Base-by-base conservation (phyloP, 2,797 vertebrate genomes). In the Salmo trutta region DNA sequence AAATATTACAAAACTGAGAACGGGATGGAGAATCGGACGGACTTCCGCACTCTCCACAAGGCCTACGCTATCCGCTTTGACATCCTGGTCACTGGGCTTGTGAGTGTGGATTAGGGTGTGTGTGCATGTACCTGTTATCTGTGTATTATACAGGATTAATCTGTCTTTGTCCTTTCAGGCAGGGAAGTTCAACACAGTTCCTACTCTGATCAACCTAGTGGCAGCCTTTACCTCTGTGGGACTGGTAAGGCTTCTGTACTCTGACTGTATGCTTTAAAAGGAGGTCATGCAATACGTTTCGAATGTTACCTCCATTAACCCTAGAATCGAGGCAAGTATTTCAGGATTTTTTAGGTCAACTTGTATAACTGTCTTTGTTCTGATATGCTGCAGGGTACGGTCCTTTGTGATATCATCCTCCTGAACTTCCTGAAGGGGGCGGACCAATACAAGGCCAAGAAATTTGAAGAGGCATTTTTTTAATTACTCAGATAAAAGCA, bases 141-240 rank as follows among this genome's bases (percentile, higher is more conserved):
- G 64, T 66, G 27, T 27, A 31, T 31, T 15, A 16, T 16, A 27
- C 6, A 4, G 5, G n/a, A 3, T 52, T 47, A 1, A 14, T 51
- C 5, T 59, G 19, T 68, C 4, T 47, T 47, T 77, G 74, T 33
- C 71, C 54, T 59, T 53, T 5, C 89, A 99, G 98, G 98, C 97
- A 0, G 96, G 97, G 81, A 98, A 97, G 84, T 99, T 99, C 54
- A 84, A 94, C 86, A 91, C 95, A 6, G 88, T 99, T 79, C 98
- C 97, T 52, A 98, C 97, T 4, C 88, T 99, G 86, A 97, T 99
- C 92, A 98, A 96, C 80, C 79, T 94, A 0, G 97, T 99, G 52
- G 94, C 97, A 0, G 97, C 96, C 47, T 97, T 97, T 82, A 98
- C 98, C n/a, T 99, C 97, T 0, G 89, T 99, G 0, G 97, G 98